Evolutionary conservation across 2,113 vertebrate species (phyloP), one percentile per base, ranked within the genome.

Genomic region (Cromileptes altivelis): DNA sequence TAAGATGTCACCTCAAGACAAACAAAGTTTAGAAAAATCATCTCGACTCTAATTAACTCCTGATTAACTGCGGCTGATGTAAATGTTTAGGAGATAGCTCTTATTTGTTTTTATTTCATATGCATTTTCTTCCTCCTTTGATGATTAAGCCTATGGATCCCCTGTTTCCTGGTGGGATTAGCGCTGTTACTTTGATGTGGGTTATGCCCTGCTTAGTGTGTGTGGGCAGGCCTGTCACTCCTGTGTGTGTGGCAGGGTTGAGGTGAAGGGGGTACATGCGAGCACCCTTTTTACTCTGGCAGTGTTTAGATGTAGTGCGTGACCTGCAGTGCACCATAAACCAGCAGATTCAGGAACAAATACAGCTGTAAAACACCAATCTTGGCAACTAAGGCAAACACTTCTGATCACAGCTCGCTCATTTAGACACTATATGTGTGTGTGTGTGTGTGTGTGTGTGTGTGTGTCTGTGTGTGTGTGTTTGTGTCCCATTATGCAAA

Each of bases 161-260:
- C 30, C 76, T 9, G 53, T 71, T 88, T 92, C 86, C 87, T 90
- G 88, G 56, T 47, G 0, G 67, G 83, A 89, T 92, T 87, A 84
- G 83, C 53, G 73, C 63, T 70, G 64, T 75, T 53, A 60, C 92
- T 93, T 90, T 92, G 90, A 91, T 90, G 91, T 88, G 88, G 82
- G 47, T 25, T 23, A 50, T 87, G 69, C 81, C 77, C 70, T 60
- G 61, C 62, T 52, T 75, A 49, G 62, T 71, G 81, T 75, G 87
- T 90, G 85, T 84, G 86, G 75, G 85, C 70, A 89, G 82, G 37
- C 75, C 30, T 84, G 65, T 67, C 23, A 50, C 23, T 37, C 23
- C 53, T 52, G 49, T 79, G 64, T 77, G 88, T 81, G 87, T 77
- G 89, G 81, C 63, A 75, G 50, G 1, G 53, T 27, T 86, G 81